These are phyloP conservation scores for Tiaroga cobitis DNA, from an alignment of 2,797 vertebrate genomes.

Conservation along the genomic window DNA sequence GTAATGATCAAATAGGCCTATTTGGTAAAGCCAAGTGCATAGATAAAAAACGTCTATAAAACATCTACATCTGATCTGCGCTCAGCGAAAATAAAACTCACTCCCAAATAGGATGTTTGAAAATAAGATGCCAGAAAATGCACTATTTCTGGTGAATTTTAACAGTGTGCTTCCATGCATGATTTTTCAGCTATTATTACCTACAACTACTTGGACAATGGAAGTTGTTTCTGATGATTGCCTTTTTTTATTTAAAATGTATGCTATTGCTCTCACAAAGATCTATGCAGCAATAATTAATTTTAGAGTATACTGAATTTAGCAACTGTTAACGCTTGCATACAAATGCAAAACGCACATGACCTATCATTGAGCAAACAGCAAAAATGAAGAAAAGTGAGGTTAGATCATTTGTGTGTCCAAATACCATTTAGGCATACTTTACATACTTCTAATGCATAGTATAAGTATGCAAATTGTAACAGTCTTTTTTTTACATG, in stretches of 20 bases:
- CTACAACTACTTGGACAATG: neutral
- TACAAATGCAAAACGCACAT: too few species aligned
- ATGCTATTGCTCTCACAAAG: neutral
- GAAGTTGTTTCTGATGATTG: neutral
- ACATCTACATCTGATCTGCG: too few species aligned
- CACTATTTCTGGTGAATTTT: neutral
- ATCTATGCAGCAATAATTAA: neutral
- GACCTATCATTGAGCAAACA: too few species aligned
- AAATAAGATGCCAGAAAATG: neutral
- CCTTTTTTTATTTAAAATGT: neutral
- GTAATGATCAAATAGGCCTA: neutral
- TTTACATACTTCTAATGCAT: neutral
- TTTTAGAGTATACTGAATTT: too few species aligned
- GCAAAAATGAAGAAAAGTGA: neutral
- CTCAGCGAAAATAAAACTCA: neutral
- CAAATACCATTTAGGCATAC: neutral
- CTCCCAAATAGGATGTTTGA: neutral
- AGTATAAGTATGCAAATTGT: neutral
- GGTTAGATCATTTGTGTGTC: neutral
- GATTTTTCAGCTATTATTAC: neutral
- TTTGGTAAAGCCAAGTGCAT: neutral
- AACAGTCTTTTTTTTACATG: neutral
- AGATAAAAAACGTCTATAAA: neutral
- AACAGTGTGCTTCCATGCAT: neutral
- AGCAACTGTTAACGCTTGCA: too few species aligned